Percentiles rank a stretch among this genome's conserved stretches.
Evolutionary conservation across 2,888 invertebrate species (phyloP).

Genomic region (Tenthredo amoena): DNA sequence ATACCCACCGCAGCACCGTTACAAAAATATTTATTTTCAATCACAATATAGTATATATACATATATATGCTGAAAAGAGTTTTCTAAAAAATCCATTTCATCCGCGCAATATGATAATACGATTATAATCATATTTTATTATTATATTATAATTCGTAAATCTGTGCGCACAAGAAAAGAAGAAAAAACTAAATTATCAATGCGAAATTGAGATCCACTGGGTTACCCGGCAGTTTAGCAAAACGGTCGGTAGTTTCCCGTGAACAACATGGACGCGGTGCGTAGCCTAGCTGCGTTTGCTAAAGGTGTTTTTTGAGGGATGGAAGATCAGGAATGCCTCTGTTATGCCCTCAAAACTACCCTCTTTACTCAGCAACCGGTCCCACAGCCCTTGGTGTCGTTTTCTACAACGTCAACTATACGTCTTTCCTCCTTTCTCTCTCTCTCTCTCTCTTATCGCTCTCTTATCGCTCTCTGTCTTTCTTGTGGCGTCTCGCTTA

Average conservation of each 20-base stretch:
- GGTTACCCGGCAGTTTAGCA: slow-evolving; percentile 10
- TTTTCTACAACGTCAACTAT: background rate
- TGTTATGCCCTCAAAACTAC: slow-evolving; percentile 42
- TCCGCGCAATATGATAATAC: no score
- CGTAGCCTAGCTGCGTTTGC: background rate
- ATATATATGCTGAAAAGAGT: no score
- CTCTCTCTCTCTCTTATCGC: background rate
- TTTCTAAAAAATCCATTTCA: no score
- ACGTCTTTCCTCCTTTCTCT: background rate
- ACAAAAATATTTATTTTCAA: background rate
- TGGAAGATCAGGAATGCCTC: slow-evolving; percentile 34
- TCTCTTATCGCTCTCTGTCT: background rate
- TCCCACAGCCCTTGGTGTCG: background rate
- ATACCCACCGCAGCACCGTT: background rate
- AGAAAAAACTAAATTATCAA: background rate
- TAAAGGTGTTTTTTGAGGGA: slow-evolving; percentile 33
- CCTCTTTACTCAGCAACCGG: slow-evolving; percentile 29
- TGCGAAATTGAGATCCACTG: slow-evolving; percentile 41
- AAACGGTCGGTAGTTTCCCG: slow-evolving; percentile 34
- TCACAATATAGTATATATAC: no score
- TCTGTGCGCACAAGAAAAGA: no score
- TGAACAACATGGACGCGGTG: slow-evolving; percentile 18
- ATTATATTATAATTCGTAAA: background rate
- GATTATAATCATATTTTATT: background rate
- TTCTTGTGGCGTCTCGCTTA: background rate